Percentiles rank a stretch among this genome's conserved stretches.
phyloP scores from a whole-genome alignment of 2,113 vertebrate genomes.

The Protomyctophum bolini region DNA sequence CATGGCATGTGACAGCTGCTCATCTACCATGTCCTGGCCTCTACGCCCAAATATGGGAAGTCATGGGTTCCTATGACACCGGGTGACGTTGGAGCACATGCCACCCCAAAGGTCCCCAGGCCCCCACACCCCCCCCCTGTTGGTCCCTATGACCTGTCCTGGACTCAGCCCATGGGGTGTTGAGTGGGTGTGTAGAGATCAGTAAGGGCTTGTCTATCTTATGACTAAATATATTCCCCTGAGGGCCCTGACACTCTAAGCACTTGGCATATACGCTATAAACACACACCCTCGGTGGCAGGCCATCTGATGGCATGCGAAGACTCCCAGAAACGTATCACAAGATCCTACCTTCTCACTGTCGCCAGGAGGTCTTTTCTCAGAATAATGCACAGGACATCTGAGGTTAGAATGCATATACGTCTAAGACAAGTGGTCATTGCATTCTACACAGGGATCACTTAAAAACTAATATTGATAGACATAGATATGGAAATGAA shows the following conservation, averaged over 20 bases:
- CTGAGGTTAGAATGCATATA: not conserved
- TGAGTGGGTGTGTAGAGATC: conserved; percentile 36
- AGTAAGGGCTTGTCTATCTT: conserved; percentile 44
- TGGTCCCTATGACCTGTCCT: conserved; percentile 39
- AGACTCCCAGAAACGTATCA: conserved; percentile 62
- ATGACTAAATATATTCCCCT: conserved; percentile 53
- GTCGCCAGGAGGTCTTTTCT: not conserved
- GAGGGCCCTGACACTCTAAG: conserved; percentile 60
- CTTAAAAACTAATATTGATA: not conserved
- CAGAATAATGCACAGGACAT: conserved; percentile 1
- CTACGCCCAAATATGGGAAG: conserved; percentile 53
- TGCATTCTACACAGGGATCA: not conserved
- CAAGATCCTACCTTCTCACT: conserved; percentile 41
- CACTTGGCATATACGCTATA: conserved; percentile 71
- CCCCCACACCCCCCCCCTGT: conserved; percentile 53
- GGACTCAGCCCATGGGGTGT: conserved; percentile 13
- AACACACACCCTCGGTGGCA: conserved; percentile 28
- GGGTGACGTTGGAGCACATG: conserved; percentile 57
- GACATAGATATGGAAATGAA: not conserved
- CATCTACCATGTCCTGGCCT: conserved; percentile 37
- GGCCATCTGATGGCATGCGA: conserved; percentile 53
- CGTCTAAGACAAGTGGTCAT: not conserved
- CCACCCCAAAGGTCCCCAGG: conserved; percentile 37
- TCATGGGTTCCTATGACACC: conserved; percentile 35
- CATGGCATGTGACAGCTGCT: conserved; percentile 37